Evolutionary conservation across 2,888 invertebrate species (phyloP), one percentile per base, ranked within the genome.

Genomic region (Cerastis leucographa): DNA sequence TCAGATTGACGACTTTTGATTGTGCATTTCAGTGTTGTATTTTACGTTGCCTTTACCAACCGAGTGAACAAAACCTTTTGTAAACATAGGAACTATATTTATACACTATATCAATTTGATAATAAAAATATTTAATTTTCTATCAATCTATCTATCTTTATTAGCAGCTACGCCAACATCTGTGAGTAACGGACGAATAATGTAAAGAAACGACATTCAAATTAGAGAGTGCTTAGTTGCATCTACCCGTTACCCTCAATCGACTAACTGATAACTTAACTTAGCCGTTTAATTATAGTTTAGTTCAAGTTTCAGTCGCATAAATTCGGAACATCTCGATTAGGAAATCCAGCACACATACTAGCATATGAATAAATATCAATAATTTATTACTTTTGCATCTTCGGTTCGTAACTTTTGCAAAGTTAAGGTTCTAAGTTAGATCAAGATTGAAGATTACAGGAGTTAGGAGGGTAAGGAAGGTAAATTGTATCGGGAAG

Each of bases 251-350:
- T 77, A 74, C 49, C 65, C 68, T 74, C 35, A 83, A 83, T 83
- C 74, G 54, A 77, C 56, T 44, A 25, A 25, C 12, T 78, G 25
- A 54, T 77, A 29, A 51, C 56, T 51, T 46, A 51, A 75, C 69
- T 72, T 61, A 40, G 61, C 56, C 14, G 11, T 35, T 14, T 46
- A 56, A 9, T 76, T 40, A 14, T 25, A 69, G 12, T 69, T 62
- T 17, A 56, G 25, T 59, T 66, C n/a, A 78, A 84, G 61, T 84
- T 74, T 42, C 61, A n/a, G n/a, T n/a, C 49, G 29, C 56, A 70
- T 74, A 74, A 72, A 86, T 86, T 70, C 7, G 35, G 3, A 54
- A 9, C 29, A 59, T 68, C 51, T 69, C 80, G 66, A 69, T 71
- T 67, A 74, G 35, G 56, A 66, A 74, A 80, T 70, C 71, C 74